Evolutionary conservation across 2,113 vertebrate species (phyloP).

Genomic region (Siniperca chuatsi): DNA sequence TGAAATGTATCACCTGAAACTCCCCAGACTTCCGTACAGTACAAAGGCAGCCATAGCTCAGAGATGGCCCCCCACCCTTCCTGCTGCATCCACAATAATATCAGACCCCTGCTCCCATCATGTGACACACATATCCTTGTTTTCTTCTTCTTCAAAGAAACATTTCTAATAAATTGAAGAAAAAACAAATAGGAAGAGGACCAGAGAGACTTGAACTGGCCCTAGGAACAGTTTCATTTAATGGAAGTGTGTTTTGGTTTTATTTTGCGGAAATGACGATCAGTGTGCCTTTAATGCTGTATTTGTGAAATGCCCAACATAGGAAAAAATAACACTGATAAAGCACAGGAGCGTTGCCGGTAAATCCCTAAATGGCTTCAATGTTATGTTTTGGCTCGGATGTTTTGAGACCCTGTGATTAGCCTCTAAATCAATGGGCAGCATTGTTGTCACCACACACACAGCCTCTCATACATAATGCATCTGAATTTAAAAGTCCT

Average conservation of each 20-base stretch:
- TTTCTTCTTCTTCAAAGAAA: slow-evolving; percentile 73
- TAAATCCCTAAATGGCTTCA: slow-evolving; percentile 61
- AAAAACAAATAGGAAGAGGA: slow-evolving; percentile 22
- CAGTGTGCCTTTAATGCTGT: slow-evolving; percentile 42
- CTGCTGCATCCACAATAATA: slow-evolving; percentile 71
- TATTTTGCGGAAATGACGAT: slow-evolving; percentile 51
- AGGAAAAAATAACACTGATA: slow-evolving; percentile 58
- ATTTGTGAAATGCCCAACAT: slow-evolving; percentile 55
- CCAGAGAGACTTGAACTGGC: slow-evolving; percentile 21
- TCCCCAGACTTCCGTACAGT: background rate
- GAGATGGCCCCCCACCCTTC: slow-evolving; percentile 77
- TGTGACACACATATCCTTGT: slow-evolving; percentile 74
- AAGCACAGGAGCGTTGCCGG: slow-evolving; percentile 32
- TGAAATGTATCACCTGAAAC: background rate
- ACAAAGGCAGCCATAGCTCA: slow-evolving; percentile 76
- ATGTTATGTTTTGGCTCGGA: slow-evolving; percentile 65
- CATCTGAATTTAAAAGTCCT: slow-evolving; percentile 76
- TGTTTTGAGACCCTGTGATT: slow-evolving; percentile 77
- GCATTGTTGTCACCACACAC: slow-evolving; percentile 71
- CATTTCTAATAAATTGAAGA: slow-evolving; percentile 37
- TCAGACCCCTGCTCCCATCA: slow-evolving; percentile 60
- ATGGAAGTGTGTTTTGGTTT: slow-evolving; percentile 57
- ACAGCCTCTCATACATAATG: slow-evolving; percentile 82
- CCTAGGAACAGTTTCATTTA: slow-evolving; percentile 36
- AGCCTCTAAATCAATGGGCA: slow-evolving; percentile 81